Conservation (phyloP, 35 echinoderm and acorn worm genomes). For the Lytechinus pictus region DNA sequence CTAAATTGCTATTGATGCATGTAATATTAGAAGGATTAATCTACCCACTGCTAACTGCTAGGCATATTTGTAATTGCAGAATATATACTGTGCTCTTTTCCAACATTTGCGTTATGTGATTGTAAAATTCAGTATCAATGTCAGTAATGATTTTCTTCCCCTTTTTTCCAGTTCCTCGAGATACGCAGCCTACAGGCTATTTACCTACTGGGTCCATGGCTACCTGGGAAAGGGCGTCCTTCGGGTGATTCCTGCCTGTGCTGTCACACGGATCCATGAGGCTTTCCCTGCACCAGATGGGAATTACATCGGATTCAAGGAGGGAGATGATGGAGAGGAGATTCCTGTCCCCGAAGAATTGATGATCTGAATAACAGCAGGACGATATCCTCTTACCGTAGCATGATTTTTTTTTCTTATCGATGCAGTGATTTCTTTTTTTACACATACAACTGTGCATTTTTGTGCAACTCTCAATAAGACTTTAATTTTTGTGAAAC, state of each 20-base stretch:
- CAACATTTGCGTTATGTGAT: too few relatives aligned
- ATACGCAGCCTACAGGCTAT: constrained; percentile 53
- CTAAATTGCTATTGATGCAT: too few relatives aligned
- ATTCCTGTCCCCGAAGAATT: background rate
- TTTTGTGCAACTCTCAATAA: too few relatives aligned
- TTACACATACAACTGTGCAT: too few relatives aligned
- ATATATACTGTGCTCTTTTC: too few relatives aligned
- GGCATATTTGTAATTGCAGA: too few relatives aligned
- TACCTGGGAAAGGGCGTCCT: constrained; percentile 35
- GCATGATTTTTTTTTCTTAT: too few relatives aligned
- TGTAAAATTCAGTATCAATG: background rate
- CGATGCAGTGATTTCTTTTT: too few relatives aligned
- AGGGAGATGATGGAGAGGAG: background rate
- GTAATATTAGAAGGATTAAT: too few relatives aligned
- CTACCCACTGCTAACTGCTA: too few relatives aligned
- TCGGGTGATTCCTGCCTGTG: constrained; percentile 48
- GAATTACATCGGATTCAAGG: background rate
- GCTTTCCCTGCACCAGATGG: background rate
- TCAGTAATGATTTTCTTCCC: background rate
- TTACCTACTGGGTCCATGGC: constrained; percentile 63
- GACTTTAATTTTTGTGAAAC: too few relatives aligned
- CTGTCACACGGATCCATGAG: background rate
- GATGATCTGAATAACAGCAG: background rate
- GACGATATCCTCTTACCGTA: too few relatives aligned
- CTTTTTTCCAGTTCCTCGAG: constrained; percentile 47